Percentiles rank a stretch among this genome's conserved stretches.
These are phyloP conservation scores for Oreochromis spilurus DNA, from an alignment of 2,113 vertebrate genomes.

Conservation along the genomic window DNA sequence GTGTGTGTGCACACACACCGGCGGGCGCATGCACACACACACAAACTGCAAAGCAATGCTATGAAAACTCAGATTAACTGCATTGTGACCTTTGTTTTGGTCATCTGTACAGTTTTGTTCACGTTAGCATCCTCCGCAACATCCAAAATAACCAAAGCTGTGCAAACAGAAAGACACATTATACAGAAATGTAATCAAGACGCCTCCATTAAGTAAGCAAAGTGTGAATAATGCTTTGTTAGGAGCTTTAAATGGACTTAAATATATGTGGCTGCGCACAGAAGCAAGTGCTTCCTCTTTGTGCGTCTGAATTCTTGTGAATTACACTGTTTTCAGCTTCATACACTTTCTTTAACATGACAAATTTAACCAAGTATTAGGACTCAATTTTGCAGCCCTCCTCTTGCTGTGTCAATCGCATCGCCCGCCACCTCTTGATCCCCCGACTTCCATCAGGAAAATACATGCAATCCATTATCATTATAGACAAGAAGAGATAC, in stretches of 20 bases:
- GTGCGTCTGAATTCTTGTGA: neutral
- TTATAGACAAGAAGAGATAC: constrained; percentile 34
- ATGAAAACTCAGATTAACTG: constrained; percentile 36
- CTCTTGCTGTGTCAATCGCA: neutral
- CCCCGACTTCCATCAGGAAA: constrained; percentile 16
- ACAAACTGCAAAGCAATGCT: neutral
- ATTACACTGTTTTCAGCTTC: neutral
- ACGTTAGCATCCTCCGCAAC: neutral
- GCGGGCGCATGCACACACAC: neutral
- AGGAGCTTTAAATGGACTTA: neutral
- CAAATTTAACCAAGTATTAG: neutral
- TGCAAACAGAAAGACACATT: constrained; percentile 25
- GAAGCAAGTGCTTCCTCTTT: neutral
- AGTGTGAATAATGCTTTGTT: neutral
- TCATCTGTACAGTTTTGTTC: constrained; percentile 31
- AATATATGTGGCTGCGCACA: neutral
- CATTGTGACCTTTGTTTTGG: constrained; percentile 49
- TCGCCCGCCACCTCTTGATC: constrained; percentile 11
- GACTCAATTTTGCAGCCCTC: neutral
- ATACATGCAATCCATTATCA: constrained; percentile 41
- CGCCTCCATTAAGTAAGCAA: neutral
- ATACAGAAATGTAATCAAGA: neutral
- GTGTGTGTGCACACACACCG: neutral
- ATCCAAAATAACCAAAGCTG: constrained; percentile 63
- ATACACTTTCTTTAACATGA: neutral